A percentile compares a stretch with the other conserved stretches of the same genome.
phyloP scores from a whole-genome alignment of 2,113 vertebrate species.

The Tachuris rubrigastra region DNA sequence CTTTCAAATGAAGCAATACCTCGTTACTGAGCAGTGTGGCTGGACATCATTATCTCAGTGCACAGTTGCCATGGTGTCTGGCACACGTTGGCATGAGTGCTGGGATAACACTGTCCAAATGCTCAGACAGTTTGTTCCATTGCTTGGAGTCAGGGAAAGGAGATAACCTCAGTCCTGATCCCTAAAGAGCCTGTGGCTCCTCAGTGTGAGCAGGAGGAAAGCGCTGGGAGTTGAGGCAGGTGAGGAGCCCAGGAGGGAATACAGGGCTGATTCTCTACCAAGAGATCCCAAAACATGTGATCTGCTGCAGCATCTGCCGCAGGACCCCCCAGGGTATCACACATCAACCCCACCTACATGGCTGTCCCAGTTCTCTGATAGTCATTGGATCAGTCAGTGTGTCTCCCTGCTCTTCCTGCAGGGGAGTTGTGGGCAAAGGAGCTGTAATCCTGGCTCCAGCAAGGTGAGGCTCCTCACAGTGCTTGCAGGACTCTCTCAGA shows the following conservation, averaged over 20 bases:
- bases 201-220: background rate
- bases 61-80: background rate
- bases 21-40: background rate
- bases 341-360: rapidly evolving
- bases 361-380: background rate
- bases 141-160: background rate
- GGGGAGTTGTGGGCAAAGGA: rapidly evolving
- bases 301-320: background rate
- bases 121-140: background rate
- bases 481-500: background rate
- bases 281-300: background rate
- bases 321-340: background rate
- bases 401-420: background rate
- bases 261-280: background rate
- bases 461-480: background rate
- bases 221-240: background rate
- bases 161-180: background rate
- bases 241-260: background rate
- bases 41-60: background rate
- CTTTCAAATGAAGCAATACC: background rate
- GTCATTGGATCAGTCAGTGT: rapidly evolving
- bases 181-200: background rate
- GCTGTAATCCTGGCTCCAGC: background rate
- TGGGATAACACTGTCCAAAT: background rate
- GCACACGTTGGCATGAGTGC: background rate